Evolutionary conservation across 2,113 vertebrate species (phyloP), one percentile per base, ranked within the genome.

Genomic region (Melospiza georgiana): DNA sequence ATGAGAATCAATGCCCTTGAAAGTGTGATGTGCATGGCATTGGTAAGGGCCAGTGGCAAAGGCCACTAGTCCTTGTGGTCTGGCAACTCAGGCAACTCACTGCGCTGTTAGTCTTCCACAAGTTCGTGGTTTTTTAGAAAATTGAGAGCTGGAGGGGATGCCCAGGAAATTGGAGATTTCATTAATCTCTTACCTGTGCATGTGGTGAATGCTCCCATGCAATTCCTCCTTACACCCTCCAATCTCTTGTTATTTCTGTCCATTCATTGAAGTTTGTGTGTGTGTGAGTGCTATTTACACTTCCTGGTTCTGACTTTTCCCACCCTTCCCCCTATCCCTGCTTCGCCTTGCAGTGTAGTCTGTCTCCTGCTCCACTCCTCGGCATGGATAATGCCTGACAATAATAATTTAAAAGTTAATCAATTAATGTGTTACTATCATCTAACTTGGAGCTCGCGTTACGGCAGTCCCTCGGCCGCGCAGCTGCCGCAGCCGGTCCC

Each of bases 381-480:
- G 1, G 16, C 61, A 22, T 2, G 37, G 30, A 31, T 5, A 62
- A 51, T 2, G 30, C 33, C 16, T 46, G 52, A 15, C 33, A 31
- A 17, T 5, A 55, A 44, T 17, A 22, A 17, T 23, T 17, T 0
- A 16, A 43, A 89, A 86, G 72, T 91, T 48, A 20, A 54, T n/a
- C 19, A 3, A 13, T 30, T 78, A 31, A 15, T 27, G 63, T 15
- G 11, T 15, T 62, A 5, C 7, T 37, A 4, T 15, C 6, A 2
- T 7, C 39, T 11, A 6, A 15, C 30, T 12, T 13, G 15, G 18
- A 37, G 73, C 61, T 61, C 4, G 12, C 21, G 1, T 58, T 28
- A 7, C 1, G n/a, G 9, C 2, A 3, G 55, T 52, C 51, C 0
- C 46, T 39, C 59, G 1, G 13, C 19, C 15, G 46, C 1, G 68